Evolutionary conservation across 2,113 vertebrate species (phyloP).

Genomic region (Regulus satrapa): DNA sequence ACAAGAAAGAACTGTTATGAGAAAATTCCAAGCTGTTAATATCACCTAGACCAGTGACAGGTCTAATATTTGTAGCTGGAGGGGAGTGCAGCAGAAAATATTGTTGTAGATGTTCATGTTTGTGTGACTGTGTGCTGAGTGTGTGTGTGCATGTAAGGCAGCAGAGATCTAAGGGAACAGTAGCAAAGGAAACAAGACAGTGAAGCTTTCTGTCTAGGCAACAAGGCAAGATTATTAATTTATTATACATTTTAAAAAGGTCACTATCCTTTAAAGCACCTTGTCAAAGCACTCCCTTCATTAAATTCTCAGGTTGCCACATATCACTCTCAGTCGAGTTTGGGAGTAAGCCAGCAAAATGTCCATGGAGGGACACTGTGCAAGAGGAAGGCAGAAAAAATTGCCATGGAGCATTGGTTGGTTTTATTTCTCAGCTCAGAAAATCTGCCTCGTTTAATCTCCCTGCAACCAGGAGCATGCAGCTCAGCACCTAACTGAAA

Average conservation of each 20-base stretch:
- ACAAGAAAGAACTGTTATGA: too few species aligned
- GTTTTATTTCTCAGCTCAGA: background rate
- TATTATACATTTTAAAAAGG: background rate
- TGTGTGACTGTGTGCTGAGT: background rate
- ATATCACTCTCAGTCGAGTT: background rate
- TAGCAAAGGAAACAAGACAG: background rate
- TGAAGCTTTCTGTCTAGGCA: background rate
- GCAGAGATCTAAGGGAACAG: background rate
- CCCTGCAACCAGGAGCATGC: background rate
- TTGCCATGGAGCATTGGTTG: background rate
- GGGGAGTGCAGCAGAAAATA: background rate
- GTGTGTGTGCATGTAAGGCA: background rate
- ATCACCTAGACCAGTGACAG: background rate
- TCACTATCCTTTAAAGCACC: background rate
- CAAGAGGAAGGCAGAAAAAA: background rate
- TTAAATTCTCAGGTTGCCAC: background rate
- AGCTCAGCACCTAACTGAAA: background rate
- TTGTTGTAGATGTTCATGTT: background rate
- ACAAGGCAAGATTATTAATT: background rate
- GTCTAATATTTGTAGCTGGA: background rate
- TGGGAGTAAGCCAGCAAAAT: background rate
- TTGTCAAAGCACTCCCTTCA: background rate
- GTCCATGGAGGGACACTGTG: rapidly evolving
- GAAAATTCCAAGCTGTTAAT: background rate
- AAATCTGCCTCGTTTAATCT: background rate